These are phyloP conservation scores for Bombyx mandarina DNA, from an alignment of 1,140 invertebrate species.

Conservation along the genomic window DNA sequence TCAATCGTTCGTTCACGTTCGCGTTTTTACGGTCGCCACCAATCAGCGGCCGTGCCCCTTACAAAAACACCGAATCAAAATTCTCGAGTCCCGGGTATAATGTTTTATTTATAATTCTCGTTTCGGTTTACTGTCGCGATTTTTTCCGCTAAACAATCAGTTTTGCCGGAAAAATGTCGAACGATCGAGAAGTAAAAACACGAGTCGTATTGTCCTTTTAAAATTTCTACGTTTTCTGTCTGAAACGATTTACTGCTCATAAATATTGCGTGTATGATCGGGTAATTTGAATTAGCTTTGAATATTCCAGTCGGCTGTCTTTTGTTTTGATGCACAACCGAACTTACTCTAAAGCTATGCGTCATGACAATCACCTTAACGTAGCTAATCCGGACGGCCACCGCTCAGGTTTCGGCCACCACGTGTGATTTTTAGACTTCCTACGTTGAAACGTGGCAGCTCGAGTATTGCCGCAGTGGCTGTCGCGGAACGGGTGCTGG, in stretches of 20 bases:
- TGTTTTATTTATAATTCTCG: slow-evolving; percentile 65
- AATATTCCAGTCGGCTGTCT: background rate
- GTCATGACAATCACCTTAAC: too few species aligned
- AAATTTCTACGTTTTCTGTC: slow-evolving; percentile 37
- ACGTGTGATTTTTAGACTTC: too few species aligned
- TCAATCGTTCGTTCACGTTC: slow-evolving; percentile 55
- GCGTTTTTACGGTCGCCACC: slow-evolving; percentile 45
- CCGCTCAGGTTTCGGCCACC: too few species aligned
- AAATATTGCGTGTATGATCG: slow-evolving; percentile 26
- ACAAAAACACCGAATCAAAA: slow-evolving; percentile 68
- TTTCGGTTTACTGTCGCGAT: slow-evolving; percentile 67
- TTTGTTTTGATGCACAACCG: too few species aligned
- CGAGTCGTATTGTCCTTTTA: slow-evolving; percentile 29
- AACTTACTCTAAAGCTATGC: too few species aligned
- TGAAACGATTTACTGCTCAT: slow-evolving; percentile 25
- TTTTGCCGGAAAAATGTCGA: slow-evolving; percentile 67
- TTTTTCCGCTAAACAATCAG: slow-evolving; percentile 70
- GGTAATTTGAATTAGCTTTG: background rate
- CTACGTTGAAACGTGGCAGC: too few species aligned
- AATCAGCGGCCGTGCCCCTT: slow-evolving; percentile 29
- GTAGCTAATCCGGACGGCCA: too few species aligned
- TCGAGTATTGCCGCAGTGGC: too few species aligned
- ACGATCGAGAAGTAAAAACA: slow-evolving; percentile 63
- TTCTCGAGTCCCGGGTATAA: slow-evolving; percentile 40
- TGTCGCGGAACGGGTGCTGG: too few species aligned